Base-by-base conservation (phyloP, 2,797 vertebrate genomes). In the Caiman crocodilus region DNA sequence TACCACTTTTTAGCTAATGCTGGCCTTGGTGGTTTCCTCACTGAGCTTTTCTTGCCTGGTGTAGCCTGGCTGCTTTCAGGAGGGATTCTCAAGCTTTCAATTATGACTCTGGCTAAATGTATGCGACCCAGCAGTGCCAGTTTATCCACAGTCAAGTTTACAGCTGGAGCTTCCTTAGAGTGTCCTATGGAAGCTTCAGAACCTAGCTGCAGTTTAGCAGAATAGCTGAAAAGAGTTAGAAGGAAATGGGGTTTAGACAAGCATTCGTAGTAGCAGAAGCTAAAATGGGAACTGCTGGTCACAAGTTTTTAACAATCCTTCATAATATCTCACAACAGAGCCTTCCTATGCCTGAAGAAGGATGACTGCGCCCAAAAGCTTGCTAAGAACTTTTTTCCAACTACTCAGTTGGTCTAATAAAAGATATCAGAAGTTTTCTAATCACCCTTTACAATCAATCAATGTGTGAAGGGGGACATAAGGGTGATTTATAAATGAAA, bases 21-120 rank as follows among this genome's bases (percentile, higher is more conserved):
- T 26, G 98, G 97, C n/a, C 96, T 97, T 57, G 98, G 98, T 82
- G 98, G 98, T 94, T 98, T 99, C 83, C 98, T 98, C 93, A 93
- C 95, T 18, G 85, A 94, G 3, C 60, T 90, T 69, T 94, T 97
- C 81, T 97, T 98, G 94, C 93, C 97, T 26, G 97, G 92, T 26
- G 97, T 97, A 17, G 89, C 42, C 90, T 94, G 93, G 69, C 91
- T 78, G 91, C 86, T 93, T 57, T 97, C 96, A 78, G 93, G 79
- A 69, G 98, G 96, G 65, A 99, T 92, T 25, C 92, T 96, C 95
- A 99, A 91, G 28, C 98, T 98, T 50, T 98, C 97, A 25, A 99
- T 79, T 35, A 97, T 96, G 82, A 99, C 98, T 96, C 98, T 98
- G 63, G 97, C 98, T 4, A 98, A 92, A 78, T 96, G 97, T n/a